Percentiles rank a stretch among this genome's conserved stretches.
Conservation (phyloP, 2,113 vertebrate genomes). For the Thamnophis sirtalis region DNA sequence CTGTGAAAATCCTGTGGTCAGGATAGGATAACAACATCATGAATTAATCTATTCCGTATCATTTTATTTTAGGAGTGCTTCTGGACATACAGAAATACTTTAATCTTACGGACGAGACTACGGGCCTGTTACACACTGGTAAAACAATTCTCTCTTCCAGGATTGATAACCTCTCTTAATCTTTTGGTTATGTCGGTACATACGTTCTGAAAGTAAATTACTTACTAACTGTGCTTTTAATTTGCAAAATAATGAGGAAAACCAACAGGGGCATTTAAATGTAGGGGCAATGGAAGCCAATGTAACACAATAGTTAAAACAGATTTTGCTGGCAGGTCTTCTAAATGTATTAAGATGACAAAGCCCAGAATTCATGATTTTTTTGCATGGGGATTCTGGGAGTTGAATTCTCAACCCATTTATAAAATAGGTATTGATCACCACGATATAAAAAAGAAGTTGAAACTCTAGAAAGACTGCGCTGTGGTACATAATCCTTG, state of each 20-base stretch:
- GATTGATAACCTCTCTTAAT: background rate
- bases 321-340: background rate
- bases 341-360: background rate
- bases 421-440: background rate
- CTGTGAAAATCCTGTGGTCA: background rate
- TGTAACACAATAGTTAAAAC: background rate
- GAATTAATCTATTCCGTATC: background rate
- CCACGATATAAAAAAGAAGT: background rate
- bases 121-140: constrained; percentile 92
- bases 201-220: background rate
- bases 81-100: constrained; percentile 84
- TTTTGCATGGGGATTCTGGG: background rate
- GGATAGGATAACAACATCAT: background rate
- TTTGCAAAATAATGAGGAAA: background rate
- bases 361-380: background rate
- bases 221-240: background rate
- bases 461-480: background rate
- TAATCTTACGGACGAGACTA: constrained; percentile 69
- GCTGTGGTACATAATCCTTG: background rate
- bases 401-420: background rate
- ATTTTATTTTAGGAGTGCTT: constrained; percentile 78
- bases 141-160: constrained; percentile 28
- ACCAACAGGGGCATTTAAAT: background rate
- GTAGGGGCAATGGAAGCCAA: background rate
- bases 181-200: background rate